phyloP scores from a whole-genome alignment of 30 jellyfish, hydroid and myxozoan genomes.

The Mastigias papua region DNA sequence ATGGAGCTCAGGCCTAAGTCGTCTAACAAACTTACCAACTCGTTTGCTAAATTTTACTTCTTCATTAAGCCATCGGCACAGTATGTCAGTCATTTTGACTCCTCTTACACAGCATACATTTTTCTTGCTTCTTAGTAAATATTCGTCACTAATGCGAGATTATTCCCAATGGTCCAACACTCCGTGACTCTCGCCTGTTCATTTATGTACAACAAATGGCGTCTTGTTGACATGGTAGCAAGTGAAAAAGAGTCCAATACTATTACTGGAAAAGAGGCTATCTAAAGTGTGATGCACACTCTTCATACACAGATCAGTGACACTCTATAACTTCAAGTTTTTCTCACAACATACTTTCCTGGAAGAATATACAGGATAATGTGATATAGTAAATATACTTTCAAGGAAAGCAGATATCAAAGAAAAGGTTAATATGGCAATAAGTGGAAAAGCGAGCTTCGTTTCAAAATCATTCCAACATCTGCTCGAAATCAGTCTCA shows the following conservation, averaged over 20 bases:
- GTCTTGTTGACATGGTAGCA: conserved; percentile 48
- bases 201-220: conserved; percentile 30
- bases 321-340: no score
- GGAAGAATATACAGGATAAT: no score
- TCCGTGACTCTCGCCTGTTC: background rate
- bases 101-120: background rate
- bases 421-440: no score
- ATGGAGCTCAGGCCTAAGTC: background rate
- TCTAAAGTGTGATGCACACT: background rate
- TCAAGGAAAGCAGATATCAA: no score
- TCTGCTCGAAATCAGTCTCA: no score
- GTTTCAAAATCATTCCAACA: no score
- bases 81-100: conserved; percentile 90
- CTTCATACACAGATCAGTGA: background rate
- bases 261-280: background rate
- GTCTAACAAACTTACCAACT: conserved; percentile 65
- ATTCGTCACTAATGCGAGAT: background rate
- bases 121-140: background rate
- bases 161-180: background rate
- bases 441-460: no score
- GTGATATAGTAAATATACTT: no score
- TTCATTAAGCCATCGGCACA: conserved; percentile 93
- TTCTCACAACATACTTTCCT: no score
- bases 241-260: background rate
- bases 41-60: conserved; percentile 80